Percentiles rank a stretch among this genome's conserved stretches.
Conservation (phyloP, 1,140 invertebrate genomes). For the Drosophila guanche region DNA sequence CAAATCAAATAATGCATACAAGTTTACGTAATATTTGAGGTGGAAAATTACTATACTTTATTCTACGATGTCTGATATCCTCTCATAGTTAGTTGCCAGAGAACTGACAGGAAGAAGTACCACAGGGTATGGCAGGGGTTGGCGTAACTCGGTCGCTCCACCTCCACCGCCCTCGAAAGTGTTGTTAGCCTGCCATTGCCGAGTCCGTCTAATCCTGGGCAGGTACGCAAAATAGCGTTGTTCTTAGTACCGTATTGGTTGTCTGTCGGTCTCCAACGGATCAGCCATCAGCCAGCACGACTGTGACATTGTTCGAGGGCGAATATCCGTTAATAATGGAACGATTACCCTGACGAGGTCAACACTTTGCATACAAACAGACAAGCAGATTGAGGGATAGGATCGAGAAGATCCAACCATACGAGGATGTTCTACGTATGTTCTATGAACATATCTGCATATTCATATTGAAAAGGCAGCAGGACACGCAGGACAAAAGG, state of each 20-base stretch:
- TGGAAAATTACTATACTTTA: no score
- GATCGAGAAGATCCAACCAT: not conserved
- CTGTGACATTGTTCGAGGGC: constrained; percentile 67
- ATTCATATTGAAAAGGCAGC: constrained; percentile 70
- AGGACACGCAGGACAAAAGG: constrained; percentile 52
- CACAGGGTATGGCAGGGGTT: no score
- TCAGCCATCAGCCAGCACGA: constrained; percentile 31
- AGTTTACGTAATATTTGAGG: no score
- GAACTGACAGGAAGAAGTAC: no score
- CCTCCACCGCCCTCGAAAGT: constrained; percentile 36
- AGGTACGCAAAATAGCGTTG: constrained; percentile 47
- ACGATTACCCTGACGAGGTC: constrained; percentile 72
- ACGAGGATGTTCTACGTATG: constrained; percentile 1
- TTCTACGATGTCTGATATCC: no score
- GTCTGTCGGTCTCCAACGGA: constrained; percentile 39
- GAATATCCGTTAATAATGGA: constrained; percentile 74
- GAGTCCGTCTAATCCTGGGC: constrained; percentile 53
- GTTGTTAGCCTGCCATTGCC: constrained; percentile 24
- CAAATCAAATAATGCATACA: no score
- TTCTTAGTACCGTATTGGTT: not conserved
- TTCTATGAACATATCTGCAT: not conserved
- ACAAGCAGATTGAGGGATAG: no score
- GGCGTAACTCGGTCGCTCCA: constrained; percentile 4
- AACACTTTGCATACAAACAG: constrained; percentile 63
- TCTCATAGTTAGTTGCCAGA: no score